A percentile compares a stretch with the other conserved stretches of the same genome.
These are phyloP conservation scores for Azemiops feae DNA, from an alignment of 2,113 vertebrate genomes.

Conservation along the genomic window DNA sequence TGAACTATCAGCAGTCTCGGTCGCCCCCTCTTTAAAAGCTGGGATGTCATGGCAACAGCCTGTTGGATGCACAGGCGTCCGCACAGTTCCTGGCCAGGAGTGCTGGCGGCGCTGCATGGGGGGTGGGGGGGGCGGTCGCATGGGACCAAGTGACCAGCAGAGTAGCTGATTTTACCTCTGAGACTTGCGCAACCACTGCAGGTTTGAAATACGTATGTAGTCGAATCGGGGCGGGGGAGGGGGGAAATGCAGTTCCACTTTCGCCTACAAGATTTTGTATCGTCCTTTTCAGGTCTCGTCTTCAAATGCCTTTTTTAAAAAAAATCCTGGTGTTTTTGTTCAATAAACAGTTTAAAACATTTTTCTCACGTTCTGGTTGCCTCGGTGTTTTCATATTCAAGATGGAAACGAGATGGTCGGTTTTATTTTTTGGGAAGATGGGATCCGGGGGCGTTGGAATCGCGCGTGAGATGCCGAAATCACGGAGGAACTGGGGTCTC, in stretches of 20 bases:
- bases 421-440: too few relatives aligned
- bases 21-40: conserved; percentile 49
- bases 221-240: not conserved
- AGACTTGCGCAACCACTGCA: not conserved
- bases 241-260: not conserved
- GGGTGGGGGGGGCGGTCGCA: fast-evolving
- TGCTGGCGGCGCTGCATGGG: not conserved
- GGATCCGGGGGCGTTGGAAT: not conserved
- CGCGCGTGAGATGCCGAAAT: not conserved
- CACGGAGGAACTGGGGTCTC: not conserved
- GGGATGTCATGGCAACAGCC: conserved; percentile 56
- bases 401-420: not conserved
- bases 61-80: conserved; percentile 20
- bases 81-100: not conserved
- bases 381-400: not conserved
- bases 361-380: not conserved
- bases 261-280: too few relatives aligned
- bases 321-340: not conserved
- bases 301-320: not conserved
- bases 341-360: conserved; percentile 59
- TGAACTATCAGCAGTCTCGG: conserved; percentile 17
- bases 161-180: not conserved
- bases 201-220: not conserved
- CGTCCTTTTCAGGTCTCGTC: not conserved
- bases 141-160: not conserved